Conservation (phyloP, 2,797 vertebrate species). For the Pitangus sulphuratus region DNA sequence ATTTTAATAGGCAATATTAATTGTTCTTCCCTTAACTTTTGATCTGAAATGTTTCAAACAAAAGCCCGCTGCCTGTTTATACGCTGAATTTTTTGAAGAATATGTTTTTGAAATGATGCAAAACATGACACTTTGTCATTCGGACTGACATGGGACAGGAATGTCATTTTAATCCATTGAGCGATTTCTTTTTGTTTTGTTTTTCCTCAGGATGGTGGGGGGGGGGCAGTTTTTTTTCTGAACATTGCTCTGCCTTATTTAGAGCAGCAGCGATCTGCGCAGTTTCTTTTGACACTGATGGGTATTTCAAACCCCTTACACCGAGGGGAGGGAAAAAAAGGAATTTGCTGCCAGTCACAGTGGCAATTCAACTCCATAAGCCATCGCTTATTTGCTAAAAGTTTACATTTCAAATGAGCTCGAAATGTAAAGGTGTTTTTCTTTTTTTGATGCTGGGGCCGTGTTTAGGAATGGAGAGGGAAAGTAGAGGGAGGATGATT, state of each 20-base stretch:
- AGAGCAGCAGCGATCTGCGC: conserved; percentile 79
- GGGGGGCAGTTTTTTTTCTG: background rate
- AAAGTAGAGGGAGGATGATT: background rate
- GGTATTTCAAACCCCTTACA: conserved; percentile 82
- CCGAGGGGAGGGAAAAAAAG: conserved; percentile 63
- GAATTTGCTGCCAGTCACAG: conserved; percentile 70
- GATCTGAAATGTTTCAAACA: conserved; percentile 69
- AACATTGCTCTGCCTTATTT: conserved; percentile 82
- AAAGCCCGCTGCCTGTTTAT: conserved; percentile 54
- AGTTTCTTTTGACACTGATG: conserved; percentile 84
- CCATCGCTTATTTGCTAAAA: conserved; percentile 66
- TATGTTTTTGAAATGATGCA: conserved; percentile 66
- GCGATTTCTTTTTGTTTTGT: conserved; percentile 57
- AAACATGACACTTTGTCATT: conserved; percentile 61
- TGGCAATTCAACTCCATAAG: background rate
- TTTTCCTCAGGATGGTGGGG: background rate
- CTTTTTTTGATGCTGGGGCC: background rate
- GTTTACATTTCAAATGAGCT: conserved; percentile 73
- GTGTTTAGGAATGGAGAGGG: background rate
- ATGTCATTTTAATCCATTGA: conserved; percentile 76
- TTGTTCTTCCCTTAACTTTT: conserved; percentile 55
- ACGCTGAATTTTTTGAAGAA: conserved; percentile 44
- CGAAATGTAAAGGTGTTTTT: conserved; percentile 36
- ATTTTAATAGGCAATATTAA: conserved; percentile 68
- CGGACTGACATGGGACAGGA: conserved; percentile 72